Base-by-base conservation (phyloP, 2,113 vertebrate genomes). In the Heloderma charlesbogerti region DNA sequence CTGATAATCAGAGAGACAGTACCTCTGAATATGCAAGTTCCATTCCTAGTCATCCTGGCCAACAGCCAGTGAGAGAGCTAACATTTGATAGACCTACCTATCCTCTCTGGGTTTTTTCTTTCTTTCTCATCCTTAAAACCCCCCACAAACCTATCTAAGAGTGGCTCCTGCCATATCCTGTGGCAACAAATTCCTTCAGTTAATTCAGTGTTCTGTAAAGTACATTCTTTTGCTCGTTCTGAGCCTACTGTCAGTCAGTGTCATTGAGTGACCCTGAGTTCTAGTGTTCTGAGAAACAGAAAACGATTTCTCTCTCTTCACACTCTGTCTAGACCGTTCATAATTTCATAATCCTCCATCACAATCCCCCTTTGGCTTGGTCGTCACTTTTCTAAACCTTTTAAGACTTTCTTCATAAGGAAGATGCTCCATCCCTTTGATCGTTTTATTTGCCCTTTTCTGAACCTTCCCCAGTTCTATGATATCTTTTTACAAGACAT, bases 341-440 rank as follows among this genome's bases (percentile, higher is more conserved):
- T 72, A 82, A 82, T 83, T 82, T 89, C 69, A 82, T 82, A 89
- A 82, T 89, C 45, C 66, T 79, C 45, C 78, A 82, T 69, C 78
- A 69, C 88, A 89, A 80, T 89, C 45, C 79, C 88, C 88, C 79
- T 71, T 82, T 72, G 88, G 78, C 77, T 89, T 40, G 63, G 67
- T 72, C 48, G 40, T 82, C 78, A 71, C 79, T 72, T 81, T 89
- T 71, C 66, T 89, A 83, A 87, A 78, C 57, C 74, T 60, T 87
- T 87, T 82, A 89, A 82, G 88, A 51, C n/a, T 29, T 72, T 40
- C 63, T 72, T 89, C 66, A 57, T 81, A 71, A 82, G 78, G 66
- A 82, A 78, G 66, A 40, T 82, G 88, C 66, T 82, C 22, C 34
- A 29, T 89, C 78, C 79, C 45, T 89, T 82, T 89, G 66, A 89